Evolutionary conservation across 2,797 vertebrate species (phyloP).

Genomic region (Liparis tanakae): DNA sequence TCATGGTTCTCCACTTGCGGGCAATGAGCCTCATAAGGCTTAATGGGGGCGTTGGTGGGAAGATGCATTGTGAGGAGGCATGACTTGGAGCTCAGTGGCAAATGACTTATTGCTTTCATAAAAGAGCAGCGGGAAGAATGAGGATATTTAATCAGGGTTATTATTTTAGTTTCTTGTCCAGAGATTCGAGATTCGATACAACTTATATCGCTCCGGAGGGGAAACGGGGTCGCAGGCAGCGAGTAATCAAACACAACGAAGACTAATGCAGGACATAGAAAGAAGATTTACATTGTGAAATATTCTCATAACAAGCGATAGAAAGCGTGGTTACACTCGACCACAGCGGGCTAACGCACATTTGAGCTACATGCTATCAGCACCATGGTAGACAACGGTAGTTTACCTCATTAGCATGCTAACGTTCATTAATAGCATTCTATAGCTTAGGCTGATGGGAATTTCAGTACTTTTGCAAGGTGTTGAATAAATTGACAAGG

Average conservation of each 20-base stretch:
- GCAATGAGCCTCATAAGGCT: slow-evolving; percentile 22
- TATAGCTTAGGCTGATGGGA: background rate
- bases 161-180: slow-evolving; percentile 12
- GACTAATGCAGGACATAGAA: background rate
- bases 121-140: slow-evolving; percentile 19
- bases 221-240: slow-evolving; percentile 4
- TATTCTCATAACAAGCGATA: background rate
- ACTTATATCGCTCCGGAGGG: background rate
- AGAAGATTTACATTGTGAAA: background rate
- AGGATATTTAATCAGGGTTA: slow-evolving; percentile 19
- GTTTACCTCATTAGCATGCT: fast-evolving
- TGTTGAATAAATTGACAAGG: background rate
- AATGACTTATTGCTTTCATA: slow-evolving; percentile 38
- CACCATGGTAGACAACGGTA: background rate
- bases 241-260: slow-evolving; percentile 6
- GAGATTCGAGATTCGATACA: slow-evolving; percentile 1
- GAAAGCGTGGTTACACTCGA: background rate
- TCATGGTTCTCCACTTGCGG: slow-evolving; percentile 27
- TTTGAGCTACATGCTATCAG: slow-evolving; percentile 2
- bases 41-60: background rate
- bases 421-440: background rate
- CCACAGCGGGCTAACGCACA: background rate
- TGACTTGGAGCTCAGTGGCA: slow-evolving; percentile 15
- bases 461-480: background rate
- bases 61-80: background rate